Evolutionary conservation across 2,888 invertebrate genomes (phyloP), one percentile per base, ranked within the genome.

Genomic region (Theristus sp.): DNA sequence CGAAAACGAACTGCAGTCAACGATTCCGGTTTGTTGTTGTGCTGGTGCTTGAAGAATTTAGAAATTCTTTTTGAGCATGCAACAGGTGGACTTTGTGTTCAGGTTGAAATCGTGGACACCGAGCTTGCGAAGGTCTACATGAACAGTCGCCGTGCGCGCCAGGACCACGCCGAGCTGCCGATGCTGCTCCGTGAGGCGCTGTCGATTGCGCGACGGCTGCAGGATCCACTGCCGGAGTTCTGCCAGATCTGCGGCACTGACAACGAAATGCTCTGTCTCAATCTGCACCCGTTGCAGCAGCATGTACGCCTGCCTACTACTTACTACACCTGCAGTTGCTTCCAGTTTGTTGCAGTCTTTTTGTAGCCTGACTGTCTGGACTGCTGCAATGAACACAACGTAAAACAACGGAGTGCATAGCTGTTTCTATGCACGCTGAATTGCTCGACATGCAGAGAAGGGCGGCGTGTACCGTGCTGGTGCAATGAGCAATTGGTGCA

Each of bases 171-270:
- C 64, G 93, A 94, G 71, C 94, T 91, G 76, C 96, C 96, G 0
- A 83, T 84, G 56, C 78, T 91, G 22, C 77, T 96, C 1, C 82
- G 91, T 0, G 89, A 96, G 77, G 91, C 96, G 0, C 84, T 94
- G 60, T 94, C 93, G 0, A 78, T 96, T 62, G 94, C 89, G 0
- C 81, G 98, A 27, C 81, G 88, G 62, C 78, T 94, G 70, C 91
- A 96, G 76, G 98, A 98, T 77, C 96, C 98, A 0, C 78, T 98
- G 0, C 83, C 93, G 64, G 98, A 98, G 75, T 93, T 89, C 75
- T 87, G 91, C 0, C 94, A 96, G 72, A 79, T 98, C 0, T 96
- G 93, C 74, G 91, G 90, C 2, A 83, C 85, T 0, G 96, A 98
- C 71, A 93, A 96, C 66, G 98, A 98, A 79, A 88, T 98, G 65